These are phyloP conservation scores for Camponotus pennsylvanicus DNA, from an alignment of 1,140 invertebrate species.

Conservation along the genomic window DNA sequence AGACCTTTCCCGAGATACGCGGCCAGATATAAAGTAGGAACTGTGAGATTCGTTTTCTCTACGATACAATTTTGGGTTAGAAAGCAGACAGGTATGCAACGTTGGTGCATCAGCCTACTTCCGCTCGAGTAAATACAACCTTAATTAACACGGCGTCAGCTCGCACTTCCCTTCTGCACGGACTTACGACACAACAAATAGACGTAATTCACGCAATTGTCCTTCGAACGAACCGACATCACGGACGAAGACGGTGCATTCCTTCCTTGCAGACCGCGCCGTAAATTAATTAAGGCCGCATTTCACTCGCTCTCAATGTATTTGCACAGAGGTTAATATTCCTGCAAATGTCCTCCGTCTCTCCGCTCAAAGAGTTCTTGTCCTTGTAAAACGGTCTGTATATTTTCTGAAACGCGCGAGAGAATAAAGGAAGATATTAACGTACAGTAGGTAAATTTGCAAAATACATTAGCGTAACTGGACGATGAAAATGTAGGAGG, in stretches of 20 bases:
- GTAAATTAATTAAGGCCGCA: slow-evolving; percentile 60
- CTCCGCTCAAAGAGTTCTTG: slow-evolving; percentile 45
- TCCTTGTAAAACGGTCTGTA: slow-evolving; percentile 9
- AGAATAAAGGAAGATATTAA: slow-evolving; percentile 44
- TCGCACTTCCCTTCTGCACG: slow-evolving; percentile 62
- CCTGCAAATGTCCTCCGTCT: slow-evolving; percentile 20
- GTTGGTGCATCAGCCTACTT: slow-evolving; percentile 73
- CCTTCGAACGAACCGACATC: slow-evolving; percentile 61
- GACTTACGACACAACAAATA: slow-evolving; percentile 78
- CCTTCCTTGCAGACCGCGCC: slow-evolving; percentile 56
- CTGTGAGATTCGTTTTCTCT: slow-evolving; percentile 56
- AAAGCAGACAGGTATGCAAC: slow-evolving; percentile 55
- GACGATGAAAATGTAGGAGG: neutral
- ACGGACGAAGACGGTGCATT: slow-evolving; percentile 49
- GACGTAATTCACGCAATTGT: slow-evolving; percentile 76
- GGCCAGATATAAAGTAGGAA: neutral
- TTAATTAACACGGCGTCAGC: slow-evolving; percentile 80
- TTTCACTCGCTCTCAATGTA: slow-evolving; percentile 54
- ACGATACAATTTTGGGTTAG: slow-evolving; percentile 63
- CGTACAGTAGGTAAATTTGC: slow-evolving; percentile 18
- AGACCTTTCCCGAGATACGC: neutral
- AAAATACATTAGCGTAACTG: neutral
- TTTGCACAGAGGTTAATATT: slow-evolving; percentile 55
- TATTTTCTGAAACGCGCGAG: slow-evolving; percentile 6
- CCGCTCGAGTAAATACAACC: slow-evolving; percentile 78